A percentile compares a stretch with the other conserved stretches of the same genome.
These are phyloP conservation scores for Percina caprodes DNA, from an alignment of 2,113 vertebrate genomes.

Conservation along the genomic window DNA sequence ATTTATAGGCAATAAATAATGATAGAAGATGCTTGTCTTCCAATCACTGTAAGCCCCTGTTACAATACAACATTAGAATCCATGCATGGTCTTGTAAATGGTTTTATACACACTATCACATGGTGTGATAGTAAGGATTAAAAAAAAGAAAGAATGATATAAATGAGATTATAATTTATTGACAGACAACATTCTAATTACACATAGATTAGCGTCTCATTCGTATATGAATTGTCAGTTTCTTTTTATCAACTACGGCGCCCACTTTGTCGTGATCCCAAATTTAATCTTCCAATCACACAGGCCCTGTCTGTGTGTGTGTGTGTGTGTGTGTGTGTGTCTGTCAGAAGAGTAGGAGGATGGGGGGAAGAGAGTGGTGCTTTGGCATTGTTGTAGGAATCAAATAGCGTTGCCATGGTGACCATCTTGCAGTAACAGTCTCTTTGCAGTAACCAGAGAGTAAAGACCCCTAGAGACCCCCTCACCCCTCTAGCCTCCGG, in stretches of 20 bases:
- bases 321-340: constrained; percentile 46
- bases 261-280: constrained; percentile 37
- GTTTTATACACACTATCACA: no score
- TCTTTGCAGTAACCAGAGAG: constrained; percentile 83
- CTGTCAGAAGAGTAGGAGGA: constrained; percentile 42
- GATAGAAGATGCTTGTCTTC: not conserved
- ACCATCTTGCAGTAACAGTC: constrained; percentile 81
- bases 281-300: constrained; percentile 56
- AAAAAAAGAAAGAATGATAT: constrained; percentile 7
- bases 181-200: constrained; percentile 52
- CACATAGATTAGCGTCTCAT: constrained; percentile 39
- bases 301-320: constrained; percentile 11
- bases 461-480: constrained; percentile 77
- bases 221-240: constrained; percentile 23
- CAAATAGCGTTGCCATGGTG: constrained; percentile 84
- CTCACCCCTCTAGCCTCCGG: constrained; percentile 58
- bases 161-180: constrained; percentile 63
- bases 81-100: not conserved
- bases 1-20: not conserved
- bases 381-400: constrained; percentile 85
- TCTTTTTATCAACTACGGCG: constrained; percentile 23
- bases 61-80: not conserved
- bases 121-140: constrained; percentile 30
- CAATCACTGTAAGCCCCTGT: not conserved
- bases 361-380: constrained; percentile 46